Percentiles rank a stretch among this genome's conserved stretches.
Conservation (phyloP, 2,888 invertebrate genomes). For the Meghimatium bilineatum region DNA sequence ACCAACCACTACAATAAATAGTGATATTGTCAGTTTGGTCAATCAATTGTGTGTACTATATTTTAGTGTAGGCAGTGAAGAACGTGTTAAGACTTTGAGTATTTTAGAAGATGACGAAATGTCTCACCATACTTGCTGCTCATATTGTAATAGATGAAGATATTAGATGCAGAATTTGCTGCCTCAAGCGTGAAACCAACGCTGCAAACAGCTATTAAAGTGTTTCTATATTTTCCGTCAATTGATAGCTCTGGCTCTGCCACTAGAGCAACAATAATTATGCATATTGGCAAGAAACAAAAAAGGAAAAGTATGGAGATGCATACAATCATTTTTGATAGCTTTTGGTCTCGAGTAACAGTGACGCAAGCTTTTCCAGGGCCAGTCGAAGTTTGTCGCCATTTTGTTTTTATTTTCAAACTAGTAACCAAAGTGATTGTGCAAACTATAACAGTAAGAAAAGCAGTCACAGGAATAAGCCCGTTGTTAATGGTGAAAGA, state of each 20-base stretch:
- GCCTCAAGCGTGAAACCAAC: not conserved
- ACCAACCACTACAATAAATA: too few relatives aligned
- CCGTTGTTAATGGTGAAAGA: constrained; percentile 6
- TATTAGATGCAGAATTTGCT: constrained; percentile 2
- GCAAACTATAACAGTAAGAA: constrained; percentile 13
- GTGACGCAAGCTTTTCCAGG: not conserved
- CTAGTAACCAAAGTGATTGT: constrained; percentile 6
- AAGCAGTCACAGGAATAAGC: not conserved
- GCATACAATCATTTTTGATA: constrained; percentile 3
- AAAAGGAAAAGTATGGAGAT: constrained; percentile 16
- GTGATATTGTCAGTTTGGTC: too few relatives aligned
- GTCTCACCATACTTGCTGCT: not conserved
- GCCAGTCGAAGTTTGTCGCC: not conserved
- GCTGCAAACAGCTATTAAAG: not conserved
- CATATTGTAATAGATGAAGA: constrained; percentile 3
- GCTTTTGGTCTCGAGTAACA: not conserved
- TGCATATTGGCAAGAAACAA: not conserved
- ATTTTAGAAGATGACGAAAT: not conserved
- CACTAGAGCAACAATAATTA: constrained; percentile 1
- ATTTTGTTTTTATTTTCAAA: constrained; percentile 25
- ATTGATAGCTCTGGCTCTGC: constrained; percentile 18
- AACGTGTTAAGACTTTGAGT: too few relatives aligned
- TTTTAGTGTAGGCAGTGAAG: too few relatives aligned
- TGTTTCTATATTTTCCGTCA: not conserved
- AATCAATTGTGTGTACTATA: too few relatives aligned